Evolutionary conservation across 2,888 invertebrate species (phyloP), one percentile per base, ranked within the genome.

Genomic region (Hypsopygia costalis): DNA sequence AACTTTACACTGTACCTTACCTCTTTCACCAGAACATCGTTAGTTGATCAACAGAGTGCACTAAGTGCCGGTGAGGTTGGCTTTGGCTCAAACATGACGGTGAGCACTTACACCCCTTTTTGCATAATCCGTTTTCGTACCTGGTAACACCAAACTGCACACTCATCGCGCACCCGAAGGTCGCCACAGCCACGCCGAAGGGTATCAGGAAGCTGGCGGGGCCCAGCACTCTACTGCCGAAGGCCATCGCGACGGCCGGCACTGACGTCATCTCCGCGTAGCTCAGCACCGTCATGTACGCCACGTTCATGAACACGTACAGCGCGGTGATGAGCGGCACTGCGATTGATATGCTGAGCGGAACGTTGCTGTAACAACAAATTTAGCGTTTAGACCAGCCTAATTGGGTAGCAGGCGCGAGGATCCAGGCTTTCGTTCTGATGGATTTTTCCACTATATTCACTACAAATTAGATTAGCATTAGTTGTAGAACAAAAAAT

Each of bases 291-390:
- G 95, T 92, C 93, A 96, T 94, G 76, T 96, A 97, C n/a, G 96
- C 93, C 9, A 96, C 90, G 65, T 96, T 97, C 92, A 95, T 95
- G 58, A 93, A 91, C 12, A 96, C 93, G 66, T 96, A 97, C 6
- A 95, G 89, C 0, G 91, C 76, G 0, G 95, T 96, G 20, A 96
- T 95, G 4, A 95, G 79, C 0, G 96, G 96, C 0, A 97, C 94
- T 0, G 94, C 95, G 36, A 96, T 94, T 6, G 93, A 85, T 53
- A 96, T 95, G 54, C 95, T 94, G 29, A 93, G 85, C 0, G 95
- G 94, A 16, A 97, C 93, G 71, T 96, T 96, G 39, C 94, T 94
- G 83, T 83, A 50, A 32, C 51, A 42, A 36, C 44, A 40, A 41
- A 21, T 11, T 16, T 40, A 40, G 34, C 16, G 21, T 25, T 21